Percentiles rank a stretch among this genome's conserved stretches.
Conservation (phyloP, 1,140 invertebrate genomes). For the Macrobrachium nipponense region DNA sequence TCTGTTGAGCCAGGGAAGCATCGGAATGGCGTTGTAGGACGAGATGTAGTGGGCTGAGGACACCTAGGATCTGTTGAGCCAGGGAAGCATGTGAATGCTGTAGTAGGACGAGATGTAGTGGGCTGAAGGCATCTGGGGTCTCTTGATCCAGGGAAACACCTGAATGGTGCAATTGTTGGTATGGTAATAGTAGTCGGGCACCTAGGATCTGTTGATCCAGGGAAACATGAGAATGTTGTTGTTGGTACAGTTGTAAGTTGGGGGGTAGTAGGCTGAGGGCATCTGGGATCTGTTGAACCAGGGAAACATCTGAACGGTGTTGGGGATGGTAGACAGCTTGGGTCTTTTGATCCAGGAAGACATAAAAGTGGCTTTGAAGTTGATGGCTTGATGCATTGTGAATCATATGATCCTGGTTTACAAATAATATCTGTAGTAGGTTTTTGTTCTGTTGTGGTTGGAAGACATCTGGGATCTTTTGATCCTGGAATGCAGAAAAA, state of each 20-base stretch:
- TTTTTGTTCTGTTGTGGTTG: not conserved
- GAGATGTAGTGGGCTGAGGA: no score
- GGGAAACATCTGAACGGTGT: conserved; percentile 66
- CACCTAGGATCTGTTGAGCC: no score
- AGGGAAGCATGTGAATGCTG: no score
- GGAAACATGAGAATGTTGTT: conserved; percentile 65
- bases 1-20: conserved; percentile 37
- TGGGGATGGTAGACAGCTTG: conserved; percentile 16
- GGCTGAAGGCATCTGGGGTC: no score
- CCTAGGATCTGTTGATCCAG: conserved; percentile 46
- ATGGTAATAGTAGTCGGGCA: conserved; percentile 3
- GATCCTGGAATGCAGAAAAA: conserved; percentile 45
- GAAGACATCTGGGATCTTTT: conserved; percentile 36
- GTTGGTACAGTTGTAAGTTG: conserved; percentile 44
- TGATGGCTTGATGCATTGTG: conserved; percentile 14
- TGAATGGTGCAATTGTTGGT: no score
- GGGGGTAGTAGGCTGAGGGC: conserved; percentile 34
- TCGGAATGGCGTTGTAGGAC: no score
- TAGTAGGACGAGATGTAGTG: no score
- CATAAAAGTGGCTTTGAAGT: conserved; percentile 12
- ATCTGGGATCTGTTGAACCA: conserved; percentile 67
- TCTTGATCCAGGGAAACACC: no score
- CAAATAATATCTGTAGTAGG: not conserved
- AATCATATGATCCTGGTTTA: not conserved
- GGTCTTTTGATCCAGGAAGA: conserved; percentile 40